phyloP scores from a whole-genome alignment of 2,888 invertebrate species.

The Apotomis turbidana region DNA sequence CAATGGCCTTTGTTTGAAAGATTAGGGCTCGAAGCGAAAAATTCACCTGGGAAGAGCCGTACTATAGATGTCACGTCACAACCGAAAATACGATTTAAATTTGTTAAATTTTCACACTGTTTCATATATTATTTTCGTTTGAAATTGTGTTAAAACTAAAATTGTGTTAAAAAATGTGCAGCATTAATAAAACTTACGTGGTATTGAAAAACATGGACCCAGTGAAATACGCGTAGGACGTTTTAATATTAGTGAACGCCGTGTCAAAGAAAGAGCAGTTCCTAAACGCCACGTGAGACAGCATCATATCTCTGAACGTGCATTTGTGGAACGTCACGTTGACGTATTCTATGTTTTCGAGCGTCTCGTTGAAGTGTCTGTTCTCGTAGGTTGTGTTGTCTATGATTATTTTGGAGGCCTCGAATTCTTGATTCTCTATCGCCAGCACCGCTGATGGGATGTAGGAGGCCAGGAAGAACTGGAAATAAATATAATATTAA shows the following conservation, averaged over 20 bases:
- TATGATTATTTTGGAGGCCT: slow-evolving; percentile 59
- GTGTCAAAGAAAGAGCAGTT: slow-evolving; percentile 88
- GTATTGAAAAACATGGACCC: slow-evolving; percentile 85
- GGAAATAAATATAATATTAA: slow-evolving; percentile 48
- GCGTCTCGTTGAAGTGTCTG: slow-evolving; percentile 82
- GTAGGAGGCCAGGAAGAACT: slow-evolving; percentile 83
- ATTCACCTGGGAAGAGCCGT: no score
- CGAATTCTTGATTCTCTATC: slow-evolving; percentile 67
- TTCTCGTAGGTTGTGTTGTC: slow-evolving; percentile 65
- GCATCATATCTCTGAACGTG: slow-evolving; percentile 86
- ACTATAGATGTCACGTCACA: no score
- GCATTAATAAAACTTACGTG: slow-evolving; percentile 74
- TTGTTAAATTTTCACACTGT: no score
- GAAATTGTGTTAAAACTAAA: no score
- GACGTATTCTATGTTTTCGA: slow-evolving; percentile 85
- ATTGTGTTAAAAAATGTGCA: neutral
- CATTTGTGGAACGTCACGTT: slow-evolving; percentile 85
- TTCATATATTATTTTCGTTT: no score
- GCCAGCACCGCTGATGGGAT: slow-evolving; percentile 77
- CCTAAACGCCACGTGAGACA: slow-evolving; percentile 88
- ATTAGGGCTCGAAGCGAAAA: no score
- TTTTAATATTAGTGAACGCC: slow-evolving; percentile 88
- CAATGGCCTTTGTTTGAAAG: no score
- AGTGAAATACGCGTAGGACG: slow-evolving; percentile 87
- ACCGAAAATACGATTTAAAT: no score